Percentiles rank a stretch among this genome's conserved stretches.
phyloP scores from a whole-genome alignment of 2,888 invertebrate species.

The Parochlus steinenii region DNA sequence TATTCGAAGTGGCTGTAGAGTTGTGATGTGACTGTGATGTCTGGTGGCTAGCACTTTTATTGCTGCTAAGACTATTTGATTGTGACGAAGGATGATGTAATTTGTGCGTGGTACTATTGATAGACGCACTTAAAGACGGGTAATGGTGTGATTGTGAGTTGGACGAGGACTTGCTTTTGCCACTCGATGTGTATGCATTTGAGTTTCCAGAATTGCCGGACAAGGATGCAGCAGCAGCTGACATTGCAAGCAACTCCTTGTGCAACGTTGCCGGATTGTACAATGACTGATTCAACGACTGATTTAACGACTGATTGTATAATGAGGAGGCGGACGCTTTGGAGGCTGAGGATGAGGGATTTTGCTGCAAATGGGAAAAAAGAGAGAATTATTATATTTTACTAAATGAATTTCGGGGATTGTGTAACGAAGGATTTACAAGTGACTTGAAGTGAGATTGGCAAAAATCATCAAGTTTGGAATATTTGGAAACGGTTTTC shows the following conservation, averaged over 20 bases:
- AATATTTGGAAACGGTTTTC: no score
- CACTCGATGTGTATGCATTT: slow-evolving; percentile 1
- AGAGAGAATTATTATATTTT: no score
- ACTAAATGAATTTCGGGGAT: no score
- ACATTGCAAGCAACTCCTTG: slow-evolving; percentile 31
- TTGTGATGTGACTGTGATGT: background rate
- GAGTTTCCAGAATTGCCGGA: background rate
- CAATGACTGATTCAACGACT: slow-evolving; percentile 11
- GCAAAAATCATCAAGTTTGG: no score
- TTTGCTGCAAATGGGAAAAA: no score
- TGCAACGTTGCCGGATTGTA: slow-evolving; percentile 30
- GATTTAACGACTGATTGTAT: no score
- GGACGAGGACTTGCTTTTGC: background rate
- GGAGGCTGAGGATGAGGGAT: slow-evolving; percentile 10
- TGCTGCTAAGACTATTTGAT: background rate
- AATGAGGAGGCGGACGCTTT: slow-evolving; percentile 10
- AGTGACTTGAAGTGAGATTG: no score
- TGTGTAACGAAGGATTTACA: no score
- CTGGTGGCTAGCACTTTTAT: slow-evolving; percentile 1
- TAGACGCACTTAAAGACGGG: no score
- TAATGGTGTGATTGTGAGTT: background rate
- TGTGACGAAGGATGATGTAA: no score
- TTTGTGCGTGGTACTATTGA: no score
- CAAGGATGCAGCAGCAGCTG: slow-evolving; percentile 26
- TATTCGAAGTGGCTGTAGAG: no score